Percentiles rank a stretch among this genome's conserved stretches.
Conservation (phyloP, 2,797 vertebrate genomes). For the Aeoliscus strigatus region DNA sequence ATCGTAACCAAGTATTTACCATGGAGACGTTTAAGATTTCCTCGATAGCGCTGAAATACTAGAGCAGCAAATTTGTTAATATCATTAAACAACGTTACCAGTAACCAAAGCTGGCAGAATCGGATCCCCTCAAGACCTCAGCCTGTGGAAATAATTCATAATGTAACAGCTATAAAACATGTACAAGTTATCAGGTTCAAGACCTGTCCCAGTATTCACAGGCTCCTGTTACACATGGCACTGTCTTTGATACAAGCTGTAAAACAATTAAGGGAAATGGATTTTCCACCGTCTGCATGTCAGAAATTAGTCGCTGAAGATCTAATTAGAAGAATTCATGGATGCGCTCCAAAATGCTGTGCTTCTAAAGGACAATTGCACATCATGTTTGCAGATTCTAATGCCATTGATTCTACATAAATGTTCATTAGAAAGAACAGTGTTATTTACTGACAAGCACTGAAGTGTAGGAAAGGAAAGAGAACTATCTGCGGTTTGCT, state of each 20-base stretch:
- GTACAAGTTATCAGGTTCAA: constrained; percentile 92
- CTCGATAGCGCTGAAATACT: constrained; percentile 96
- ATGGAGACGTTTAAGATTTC: constrained; percentile 98
- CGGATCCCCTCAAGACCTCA: constrained; percentile 82
- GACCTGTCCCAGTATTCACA: constrained; percentile 82
- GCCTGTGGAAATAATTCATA: constrained; percentile 98
- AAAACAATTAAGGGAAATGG: constrained; percentile 95
- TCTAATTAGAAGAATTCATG: constrained; percentile 39
- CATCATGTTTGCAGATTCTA: not conserved
- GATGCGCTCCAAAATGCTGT: constrained; percentile 8
- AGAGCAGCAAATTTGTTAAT: constrained; percentile 98
- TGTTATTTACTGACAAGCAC: too few species aligned
- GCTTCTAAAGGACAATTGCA: not conserved
- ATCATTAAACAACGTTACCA: constrained; percentile 97
- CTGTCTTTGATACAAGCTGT: constrained; percentile 80
- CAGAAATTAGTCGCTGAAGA: constrained; percentile 38
- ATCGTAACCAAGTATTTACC: constrained; percentile 93
- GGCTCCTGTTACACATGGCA: constrained; percentile 83
- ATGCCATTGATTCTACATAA: too few species aligned
- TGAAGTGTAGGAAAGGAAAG: too few species aligned
- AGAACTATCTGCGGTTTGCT: too few species aligned
- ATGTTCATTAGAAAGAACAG: too few species aligned
- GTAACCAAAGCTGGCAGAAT: constrained; percentile 90
- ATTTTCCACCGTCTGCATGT: constrained; percentile 77
- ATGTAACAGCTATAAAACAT: constrained; percentile 97